Percentiles rank a stretch among this genome's conserved stretches.
Conservation (phyloP, 2,113 vertebrate species). For the Ginglymostoma cirratum region DNA sequence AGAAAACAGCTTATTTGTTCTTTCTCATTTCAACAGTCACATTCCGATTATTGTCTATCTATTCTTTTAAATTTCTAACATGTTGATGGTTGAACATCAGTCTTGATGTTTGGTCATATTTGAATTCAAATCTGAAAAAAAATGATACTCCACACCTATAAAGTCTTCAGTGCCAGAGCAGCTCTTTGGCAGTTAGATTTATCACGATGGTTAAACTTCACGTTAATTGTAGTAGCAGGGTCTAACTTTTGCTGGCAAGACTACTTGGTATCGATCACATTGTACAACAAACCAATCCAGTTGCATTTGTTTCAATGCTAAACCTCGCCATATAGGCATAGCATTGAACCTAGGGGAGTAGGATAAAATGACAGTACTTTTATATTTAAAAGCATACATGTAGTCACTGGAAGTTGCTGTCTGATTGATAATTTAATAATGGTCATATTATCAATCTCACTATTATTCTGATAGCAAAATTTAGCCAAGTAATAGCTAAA, state of each 20-base stretch:
- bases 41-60: background rate
- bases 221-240: background rate
- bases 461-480: background rate
- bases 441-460: background rate
- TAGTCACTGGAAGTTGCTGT: background rate
- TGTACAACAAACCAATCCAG: background rate
- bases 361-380: background rate
- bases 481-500: background rate
- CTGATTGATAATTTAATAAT: background rate
- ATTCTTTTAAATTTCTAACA: background rate
- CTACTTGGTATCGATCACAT: background rate
- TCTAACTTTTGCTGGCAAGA: background rate
- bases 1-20: background rate
- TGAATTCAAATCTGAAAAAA: background rate
- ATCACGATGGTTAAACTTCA: background rate
- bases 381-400: background rate
- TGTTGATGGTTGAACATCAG: background rate
- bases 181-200: background rate
- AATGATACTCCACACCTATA: background rate
- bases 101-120: background rate
- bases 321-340: background rate
- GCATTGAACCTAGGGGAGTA: background rate
- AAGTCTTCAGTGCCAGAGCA: background rate
- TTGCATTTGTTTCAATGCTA: background rate
- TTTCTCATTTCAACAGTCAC: background rate